Conservation (phyloP, 2,888 invertebrate species). For the Lithophane ornitopus region DNA sequence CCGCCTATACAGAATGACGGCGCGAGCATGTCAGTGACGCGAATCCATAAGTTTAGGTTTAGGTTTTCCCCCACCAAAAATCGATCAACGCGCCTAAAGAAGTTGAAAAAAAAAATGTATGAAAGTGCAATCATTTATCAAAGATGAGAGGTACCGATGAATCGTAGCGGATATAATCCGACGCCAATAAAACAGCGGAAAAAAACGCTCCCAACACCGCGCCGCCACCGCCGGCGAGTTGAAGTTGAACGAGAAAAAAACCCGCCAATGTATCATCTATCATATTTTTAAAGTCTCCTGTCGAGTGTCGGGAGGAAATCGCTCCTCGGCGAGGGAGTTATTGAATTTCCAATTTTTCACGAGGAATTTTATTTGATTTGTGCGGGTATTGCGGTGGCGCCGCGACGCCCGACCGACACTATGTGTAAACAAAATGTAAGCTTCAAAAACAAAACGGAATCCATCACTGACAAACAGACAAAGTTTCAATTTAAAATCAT, state of each 20-base stretch:
- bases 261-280: conserved; percentile 71
- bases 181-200: conserved; percentile 59
- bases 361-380: conserved; percentile 73
- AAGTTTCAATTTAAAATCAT: conserved; percentile 63
- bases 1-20: too few species aligned
- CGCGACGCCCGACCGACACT: conserved; percentile 34
- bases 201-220: conserved; percentile 30
- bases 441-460: conserved; percentile 61
- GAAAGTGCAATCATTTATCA: conserved; percentile 47
- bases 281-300: conserved; percentile 75
- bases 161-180: conserved; percentile 47
- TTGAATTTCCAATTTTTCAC: conserved; percentile 80
- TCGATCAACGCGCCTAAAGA: too few species aligned
- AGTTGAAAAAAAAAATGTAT: conserved; percentile 17
- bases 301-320: conserved; percentile 69
- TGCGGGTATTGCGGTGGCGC: conserved; percentile 62
- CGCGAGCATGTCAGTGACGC: too few species aligned
- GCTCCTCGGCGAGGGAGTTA: conserved; percentile 72
- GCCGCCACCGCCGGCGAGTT: conserved; percentile 3
- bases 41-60: too few species aligned
- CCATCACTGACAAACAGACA: conserved; percentile 60
- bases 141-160: conserved; percentile 41
- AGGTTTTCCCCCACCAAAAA: too few species aligned
- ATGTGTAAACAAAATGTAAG: conserved; percentile 56
- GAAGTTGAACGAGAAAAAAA: conserved; percentile 53